phyloP scores from a whole-genome alignment of 2,797 vertebrate species.

The Tympanoctomys barrerae region DNA sequence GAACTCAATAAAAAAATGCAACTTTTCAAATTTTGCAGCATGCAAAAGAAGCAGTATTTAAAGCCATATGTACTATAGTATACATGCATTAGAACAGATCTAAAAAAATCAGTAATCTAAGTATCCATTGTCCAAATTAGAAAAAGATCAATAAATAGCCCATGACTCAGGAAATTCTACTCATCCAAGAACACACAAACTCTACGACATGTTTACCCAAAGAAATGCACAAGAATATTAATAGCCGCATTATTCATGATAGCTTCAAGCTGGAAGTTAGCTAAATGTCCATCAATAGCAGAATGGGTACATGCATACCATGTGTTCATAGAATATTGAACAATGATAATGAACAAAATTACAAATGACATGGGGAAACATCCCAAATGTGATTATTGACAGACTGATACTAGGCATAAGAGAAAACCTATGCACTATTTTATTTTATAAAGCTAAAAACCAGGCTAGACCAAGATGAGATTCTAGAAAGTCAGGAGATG shows the following conservation, averaged over 20 bases:
- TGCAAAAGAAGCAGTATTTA: background rate
- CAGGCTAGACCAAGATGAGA: background rate
- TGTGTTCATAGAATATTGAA: background rate
- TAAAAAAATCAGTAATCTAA: background rate
- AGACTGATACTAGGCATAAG: background rate
- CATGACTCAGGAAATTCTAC: background rate
- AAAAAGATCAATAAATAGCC: background rate
- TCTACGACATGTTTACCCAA: background rate
- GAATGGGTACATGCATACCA: background rate
- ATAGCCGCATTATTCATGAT: background rate
- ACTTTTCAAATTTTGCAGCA: background rate
- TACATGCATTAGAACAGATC: background rate
- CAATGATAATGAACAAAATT: background rate
- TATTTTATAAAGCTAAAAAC: background rate
- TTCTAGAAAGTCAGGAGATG: background rate
- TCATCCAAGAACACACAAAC: background rate
- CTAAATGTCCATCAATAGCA: background rate
- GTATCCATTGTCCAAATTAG: background rate
- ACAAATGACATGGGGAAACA: accelerated
- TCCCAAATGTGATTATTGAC: background rate
- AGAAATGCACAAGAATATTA: background rate
- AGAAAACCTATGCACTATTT: background rate
- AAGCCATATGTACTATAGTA: background rate
- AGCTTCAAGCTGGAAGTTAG: background rate
- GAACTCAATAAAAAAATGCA: background rate